Conservation (phyloP, 2,888 invertebrate genomes). For the Sylvicola cinctus region DNA sequence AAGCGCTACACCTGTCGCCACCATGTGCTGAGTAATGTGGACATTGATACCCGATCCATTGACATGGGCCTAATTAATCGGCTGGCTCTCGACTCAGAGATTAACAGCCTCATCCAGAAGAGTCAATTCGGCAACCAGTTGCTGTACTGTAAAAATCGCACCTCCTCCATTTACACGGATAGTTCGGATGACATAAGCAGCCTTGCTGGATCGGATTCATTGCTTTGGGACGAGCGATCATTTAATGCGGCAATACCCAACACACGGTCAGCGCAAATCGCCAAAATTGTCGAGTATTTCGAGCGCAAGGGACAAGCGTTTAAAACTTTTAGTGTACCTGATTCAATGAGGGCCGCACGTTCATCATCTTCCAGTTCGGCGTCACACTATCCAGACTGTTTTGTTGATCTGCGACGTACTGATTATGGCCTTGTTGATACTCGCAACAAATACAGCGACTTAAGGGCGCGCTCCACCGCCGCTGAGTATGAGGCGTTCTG, state of each 20-base stretch:
- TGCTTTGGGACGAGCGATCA: slow-evolving; percentile 47
- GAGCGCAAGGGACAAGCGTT: slow-evolving; percentile 50
- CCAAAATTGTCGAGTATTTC: slow-evolving; percentile 74
- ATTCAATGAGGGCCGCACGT: slow-evolving; percentile 12
- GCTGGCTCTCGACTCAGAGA: slow-evolving; percentile 26
- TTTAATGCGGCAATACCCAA: slow-evolving; percentile 27
- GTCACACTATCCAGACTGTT: slow-evolving; percentile 6
- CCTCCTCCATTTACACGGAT: slow-evolving; percentile 69
- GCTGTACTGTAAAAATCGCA: slow-evolving; percentile 38
- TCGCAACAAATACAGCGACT: slow-evolving; percentile 11
- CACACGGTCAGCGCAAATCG: slow-evolving; percentile 46
- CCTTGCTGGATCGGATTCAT: slow-evolving; percentile 52
- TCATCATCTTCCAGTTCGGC: slow-evolving; percentile 2
- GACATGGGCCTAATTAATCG: slow-evolving; percentile 29
- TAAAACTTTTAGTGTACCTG: slow-evolving; percentile 26
- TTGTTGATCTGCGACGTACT: slow-evolving; percentile 5
- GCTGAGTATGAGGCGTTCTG: slow-evolving; percentile 21
- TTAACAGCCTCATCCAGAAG: slow-evolving; percentile 26
- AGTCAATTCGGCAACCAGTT: slow-evolving; percentile 29
- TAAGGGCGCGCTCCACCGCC: slow-evolving; percentile 9
- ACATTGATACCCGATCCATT: slow-evolving; percentile 20
- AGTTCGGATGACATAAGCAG: slow-evolving; percentile 73
- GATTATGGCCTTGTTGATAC: slow-evolving; percentile 7
- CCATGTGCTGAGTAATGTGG: slow-evolving; percentile 21
- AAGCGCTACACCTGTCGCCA: slow-evolving; percentile 10